These are phyloP conservation scores for Haliclystus octoradiatus DNA, from an alignment of 30 jellyfish, hydroid and myxozoan species.

Conservation along the genomic window DNA sequence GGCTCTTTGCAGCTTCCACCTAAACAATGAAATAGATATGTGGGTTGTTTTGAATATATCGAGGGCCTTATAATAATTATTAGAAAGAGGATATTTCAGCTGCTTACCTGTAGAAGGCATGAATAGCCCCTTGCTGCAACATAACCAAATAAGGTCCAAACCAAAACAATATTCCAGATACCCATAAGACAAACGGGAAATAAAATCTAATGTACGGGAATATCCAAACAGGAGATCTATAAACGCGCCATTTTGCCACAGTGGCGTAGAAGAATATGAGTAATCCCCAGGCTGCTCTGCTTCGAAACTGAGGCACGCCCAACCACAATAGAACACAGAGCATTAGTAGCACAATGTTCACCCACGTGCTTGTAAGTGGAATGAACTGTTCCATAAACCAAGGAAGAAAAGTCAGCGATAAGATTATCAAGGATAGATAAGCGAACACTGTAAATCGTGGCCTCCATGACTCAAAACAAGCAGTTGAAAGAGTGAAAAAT, in stretches of 20 bases:
- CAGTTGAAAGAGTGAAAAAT: slow-evolving; percentile 9
- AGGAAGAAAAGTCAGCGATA: slow-evolving; percentile 47
- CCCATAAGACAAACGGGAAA: slow-evolving; percentile 30
- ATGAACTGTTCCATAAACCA: slow-evolving; percentile 58
- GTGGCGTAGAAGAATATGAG: slow-evolving; percentile 26
- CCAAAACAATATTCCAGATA: slow-evolving; percentile 31
- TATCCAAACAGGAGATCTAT: slow-evolving; percentile 30
- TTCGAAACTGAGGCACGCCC: slow-evolving; percentile 64
- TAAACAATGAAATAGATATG: not conserved
- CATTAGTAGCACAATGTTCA: slow-evolving; percentile 13
- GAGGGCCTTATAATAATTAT: too few species aligned
- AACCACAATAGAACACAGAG: slow-evolving; percentile 52
- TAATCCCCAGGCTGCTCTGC: slow-evolving; percentile 61
- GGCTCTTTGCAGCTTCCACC: slow-evolving; percentile 52
- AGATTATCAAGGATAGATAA: slow-evolving; percentile 1
- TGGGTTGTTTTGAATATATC: not conserved
- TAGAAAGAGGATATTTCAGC: too few species aligned
- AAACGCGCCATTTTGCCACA: slow-evolving; percentile 36
- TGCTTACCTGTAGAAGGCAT: slow-evolving; percentile 52
- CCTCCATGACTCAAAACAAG: slow-evolving; percentile 1
- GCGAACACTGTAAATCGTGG: slow-evolving; percentile 10
- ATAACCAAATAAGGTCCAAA: slow-evolving; percentile 37
- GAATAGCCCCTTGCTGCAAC: slow-evolving; percentile 50
- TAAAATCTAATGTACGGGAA: slow-evolving; percentile 8
- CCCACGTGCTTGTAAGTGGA: slow-evolving; percentile 28